phyloP scores from a whole-genome alignment of 1,140 invertebrate genomes.

The Ceratosolen solmsi region DNA sequence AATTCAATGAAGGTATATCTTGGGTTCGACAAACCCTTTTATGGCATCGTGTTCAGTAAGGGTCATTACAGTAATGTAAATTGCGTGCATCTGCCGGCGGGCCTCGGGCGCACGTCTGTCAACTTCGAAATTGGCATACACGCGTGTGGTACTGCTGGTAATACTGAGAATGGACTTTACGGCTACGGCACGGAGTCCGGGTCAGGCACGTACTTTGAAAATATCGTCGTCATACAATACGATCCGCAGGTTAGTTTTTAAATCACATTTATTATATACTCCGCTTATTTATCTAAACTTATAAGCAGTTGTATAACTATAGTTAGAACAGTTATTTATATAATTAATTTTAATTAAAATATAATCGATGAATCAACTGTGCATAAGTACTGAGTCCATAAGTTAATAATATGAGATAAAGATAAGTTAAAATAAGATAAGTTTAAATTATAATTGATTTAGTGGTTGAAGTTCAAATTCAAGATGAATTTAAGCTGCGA shows the following conservation, averaged over 20 bases:
- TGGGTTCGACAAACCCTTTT: constrained; percentile 95
- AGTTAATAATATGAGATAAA: no score
- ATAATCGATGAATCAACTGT: no score
- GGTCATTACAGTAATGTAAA: constrained; percentile 93
- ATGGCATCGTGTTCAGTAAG: constrained; percentile 94
- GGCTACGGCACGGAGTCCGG: constrained; percentile 88
- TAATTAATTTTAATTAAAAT: no score
- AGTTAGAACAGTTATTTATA: no score
- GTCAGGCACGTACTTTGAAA: constrained; percentile 94
- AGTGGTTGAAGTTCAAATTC: not conserved
- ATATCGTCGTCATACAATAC: constrained; percentile 95
- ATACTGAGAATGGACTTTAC: constrained; percentile 90
- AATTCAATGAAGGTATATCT: constrained; percentile 94
- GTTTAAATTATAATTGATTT: no score
- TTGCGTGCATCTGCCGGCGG: constrained; percentile 92
- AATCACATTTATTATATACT: not conserved
- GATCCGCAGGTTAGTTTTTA: constrained; percentile 84
- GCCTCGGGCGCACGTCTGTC: constrained; percentile 86
- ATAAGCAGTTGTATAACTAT: no score
- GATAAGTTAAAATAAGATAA: no score
- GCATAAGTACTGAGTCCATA: no score
- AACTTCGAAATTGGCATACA: constrained; percentile 94
- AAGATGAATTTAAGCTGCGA: not conserved
- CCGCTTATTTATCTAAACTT: no score
- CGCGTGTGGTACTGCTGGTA: constrained; percentile 91